These are phyloP conservation scores for Dasypus novemcinctus DNA, from an alignment of 2,113 vertebrate genomes.

Conservation along the genomic window DNA sequence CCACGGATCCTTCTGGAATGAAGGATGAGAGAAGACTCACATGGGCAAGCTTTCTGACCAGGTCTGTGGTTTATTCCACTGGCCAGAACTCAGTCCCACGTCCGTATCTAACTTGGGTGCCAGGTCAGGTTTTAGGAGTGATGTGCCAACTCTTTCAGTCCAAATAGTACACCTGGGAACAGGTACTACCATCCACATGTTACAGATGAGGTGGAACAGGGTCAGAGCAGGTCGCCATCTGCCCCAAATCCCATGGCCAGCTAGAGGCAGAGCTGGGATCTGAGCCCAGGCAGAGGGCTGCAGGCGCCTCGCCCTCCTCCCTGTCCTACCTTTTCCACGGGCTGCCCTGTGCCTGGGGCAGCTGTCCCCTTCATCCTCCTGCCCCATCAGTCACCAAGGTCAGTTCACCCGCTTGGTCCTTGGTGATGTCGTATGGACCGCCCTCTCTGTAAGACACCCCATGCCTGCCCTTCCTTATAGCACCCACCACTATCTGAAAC, in stretches of 20 bases:
- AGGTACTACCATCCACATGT: fast-evolving
- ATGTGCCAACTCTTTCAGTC: fast-evolving
- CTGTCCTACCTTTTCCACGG: fast-evolving
- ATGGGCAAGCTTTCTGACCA: fast-evolving
- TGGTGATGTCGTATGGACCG: fast-evolving
- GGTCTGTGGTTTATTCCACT: fast-evolving
- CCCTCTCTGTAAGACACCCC: not conserved
- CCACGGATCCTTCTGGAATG: fast-evolving
- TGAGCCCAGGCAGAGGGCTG: not conserved
- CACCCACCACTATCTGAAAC: not conserved
- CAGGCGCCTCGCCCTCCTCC: fast-evolving
- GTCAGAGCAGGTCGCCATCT: too few relatives aligned
- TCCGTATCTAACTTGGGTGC: not conserved
- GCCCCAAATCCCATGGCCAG: not conserved
- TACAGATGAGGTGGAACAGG: fast-evolving
- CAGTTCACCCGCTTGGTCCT: fast-evolving
- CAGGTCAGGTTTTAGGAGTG: not conserved
- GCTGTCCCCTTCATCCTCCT: fast-evolving
- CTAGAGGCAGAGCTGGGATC: not conserved
- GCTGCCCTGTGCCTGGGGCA: too few relatives aligned
- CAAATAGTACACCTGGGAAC: fast-evolving
- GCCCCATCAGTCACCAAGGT: fast-evolving
- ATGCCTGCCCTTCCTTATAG: not conserved
- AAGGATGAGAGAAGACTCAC: not conserved
- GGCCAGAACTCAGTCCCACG: fast-evolving